Base-by-base conservation (phyloP, 2,888 invertebrate species). In the Myathropa florea region DNA sequence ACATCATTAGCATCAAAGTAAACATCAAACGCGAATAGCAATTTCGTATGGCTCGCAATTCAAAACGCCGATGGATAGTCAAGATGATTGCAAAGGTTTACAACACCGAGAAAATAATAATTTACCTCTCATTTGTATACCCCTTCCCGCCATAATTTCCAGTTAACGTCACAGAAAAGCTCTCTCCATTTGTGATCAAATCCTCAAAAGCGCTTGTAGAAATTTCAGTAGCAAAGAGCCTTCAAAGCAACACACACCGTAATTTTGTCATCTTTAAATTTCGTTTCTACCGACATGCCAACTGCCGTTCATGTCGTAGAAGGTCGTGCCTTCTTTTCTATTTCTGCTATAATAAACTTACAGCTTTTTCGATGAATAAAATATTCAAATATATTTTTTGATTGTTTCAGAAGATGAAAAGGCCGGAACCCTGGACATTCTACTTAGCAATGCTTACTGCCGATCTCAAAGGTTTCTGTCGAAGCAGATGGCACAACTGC, bases 381-480 rank as follows among this genome's bases (percentile, higher is more conserved):
- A n/a, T n/a, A 18, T 61, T 70, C 53, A 80, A 33, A 23, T 67
- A 9, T 46, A 64, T 24, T 24, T 57, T 57, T 57, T 24, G 4
- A 14, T 57, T 12, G 4, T 67, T 46, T 39, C 89, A 92, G 93
- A 93, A 88, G 92, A 92, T 84, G 92, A 92, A 75, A 92, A 92
- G 86, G 91, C 91, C 18, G 96, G 96, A 65, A 97, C 98, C 0
- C 93, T 98, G 90, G 98, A 98, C 91, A 96, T 97, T 33, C 94
- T 98, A 72, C 94, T 98, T 36, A 96, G 97, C 88, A 96, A 96
- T 46, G 97, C 97, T 0, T 98, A 98, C 93, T 97, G 98, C 91
- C 95, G 98, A 84, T 98, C 98, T 53, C 99, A 99, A 93, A 95
- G 97, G 90, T 97, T 97, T 91, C 94, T 99, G 36, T 98, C 98